These are phyloP conservation scores for Myrmecophaga tridactyla DNA, from an alignment of 2,113 vertebrate genomes.

Conservation along the genomic window DNA sequence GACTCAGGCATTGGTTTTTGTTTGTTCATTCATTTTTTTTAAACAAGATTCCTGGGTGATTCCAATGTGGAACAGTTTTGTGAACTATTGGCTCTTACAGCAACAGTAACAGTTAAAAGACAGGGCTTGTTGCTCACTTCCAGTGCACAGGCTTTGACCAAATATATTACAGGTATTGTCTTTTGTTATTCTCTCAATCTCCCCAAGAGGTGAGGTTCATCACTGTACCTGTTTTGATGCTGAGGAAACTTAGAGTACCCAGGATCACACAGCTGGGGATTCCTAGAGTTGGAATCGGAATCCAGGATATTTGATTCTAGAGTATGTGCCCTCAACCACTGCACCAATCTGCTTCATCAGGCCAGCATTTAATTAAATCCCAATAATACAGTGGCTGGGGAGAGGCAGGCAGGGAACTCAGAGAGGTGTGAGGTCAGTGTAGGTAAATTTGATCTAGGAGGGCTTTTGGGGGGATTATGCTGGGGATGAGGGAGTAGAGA, in stretches of 20 bases:
- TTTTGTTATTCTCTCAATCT: background rate
- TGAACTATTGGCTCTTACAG: background rate
- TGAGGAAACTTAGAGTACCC: background rate
- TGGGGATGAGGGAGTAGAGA: background rate
- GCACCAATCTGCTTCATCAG: background rate
- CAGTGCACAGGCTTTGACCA: rapidly evolving
- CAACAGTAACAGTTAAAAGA: background rate
- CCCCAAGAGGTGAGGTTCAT: background rate
- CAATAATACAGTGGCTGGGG: background rate
- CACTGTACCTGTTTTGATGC: background rate
- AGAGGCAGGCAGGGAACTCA: background rate
- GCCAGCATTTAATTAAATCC: background rate
- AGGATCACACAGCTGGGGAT: background rate
- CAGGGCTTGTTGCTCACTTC: background rate
- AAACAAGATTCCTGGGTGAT: background rate
- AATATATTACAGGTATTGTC: background rate
- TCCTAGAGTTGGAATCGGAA: background rate
- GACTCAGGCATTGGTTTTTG: background rate
- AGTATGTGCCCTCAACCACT: background rate
- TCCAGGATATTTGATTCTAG: background rate
- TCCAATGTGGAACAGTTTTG: background rate
- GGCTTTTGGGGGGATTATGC: background rate
- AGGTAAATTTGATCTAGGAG: background rate
- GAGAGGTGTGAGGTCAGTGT: background rate
- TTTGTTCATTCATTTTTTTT: background rate